phyloP scores from a whole-genome alignment of 2,113 vertebrate genomes.

The Notarius lentiginosus region DNA sequence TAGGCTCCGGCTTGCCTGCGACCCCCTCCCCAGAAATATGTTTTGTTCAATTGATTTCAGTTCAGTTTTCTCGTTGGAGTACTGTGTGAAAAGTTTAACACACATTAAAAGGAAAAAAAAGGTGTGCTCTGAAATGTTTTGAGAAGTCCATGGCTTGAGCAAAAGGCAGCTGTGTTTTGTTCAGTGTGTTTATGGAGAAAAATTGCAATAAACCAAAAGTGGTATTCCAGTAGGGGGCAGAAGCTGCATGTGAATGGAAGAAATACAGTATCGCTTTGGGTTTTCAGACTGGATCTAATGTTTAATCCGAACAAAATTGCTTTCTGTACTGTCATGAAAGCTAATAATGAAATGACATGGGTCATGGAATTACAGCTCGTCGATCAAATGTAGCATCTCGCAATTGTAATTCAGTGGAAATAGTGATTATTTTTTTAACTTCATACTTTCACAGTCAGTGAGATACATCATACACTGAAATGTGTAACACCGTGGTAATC shows the following conservation, averaged over 20 bases:
- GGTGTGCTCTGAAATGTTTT: background rate
- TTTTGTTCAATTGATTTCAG: background rate
- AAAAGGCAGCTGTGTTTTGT: background rate
- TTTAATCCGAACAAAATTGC: background rate
- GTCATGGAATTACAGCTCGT: background rate
- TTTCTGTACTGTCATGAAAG: background rate
- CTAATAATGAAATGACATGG: background rate
- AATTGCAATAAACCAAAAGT: background rate
- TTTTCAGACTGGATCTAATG: background rate
- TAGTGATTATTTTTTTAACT: background rate
- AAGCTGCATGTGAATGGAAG: conserved; percentile 8
- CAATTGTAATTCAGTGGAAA: background rate
- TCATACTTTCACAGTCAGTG: too few species aligned
- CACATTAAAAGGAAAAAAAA: background rate
- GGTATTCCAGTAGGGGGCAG: conserved; percentile 42
- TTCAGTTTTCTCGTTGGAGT: too few species aligned
- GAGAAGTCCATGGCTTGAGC: background rate
- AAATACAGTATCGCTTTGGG: too few species aligned
- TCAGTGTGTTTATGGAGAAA: background rate
- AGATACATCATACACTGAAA: background rate
- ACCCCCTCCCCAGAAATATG: background rate
- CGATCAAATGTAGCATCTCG: background rate
- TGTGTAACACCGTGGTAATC: background rate
- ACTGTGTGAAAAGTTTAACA: background rate
- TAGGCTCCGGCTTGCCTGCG: too few species aligned